phyloP scores from a whole-genome alignment of 2,888 invertebrate genomes.

The Heliconius sara region DNA sequence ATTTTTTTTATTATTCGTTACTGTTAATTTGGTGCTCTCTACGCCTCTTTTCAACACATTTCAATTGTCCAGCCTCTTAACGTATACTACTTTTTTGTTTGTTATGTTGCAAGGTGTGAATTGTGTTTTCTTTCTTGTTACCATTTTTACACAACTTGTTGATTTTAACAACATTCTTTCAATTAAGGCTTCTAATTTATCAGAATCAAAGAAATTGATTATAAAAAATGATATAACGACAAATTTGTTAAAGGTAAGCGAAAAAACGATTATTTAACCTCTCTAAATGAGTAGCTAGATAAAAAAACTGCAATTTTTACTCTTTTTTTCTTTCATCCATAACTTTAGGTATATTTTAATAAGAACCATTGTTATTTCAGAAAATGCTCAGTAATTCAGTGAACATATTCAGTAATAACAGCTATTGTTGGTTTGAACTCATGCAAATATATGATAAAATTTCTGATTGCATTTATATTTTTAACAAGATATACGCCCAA shows the following conservation, averaged over 20 bases:
- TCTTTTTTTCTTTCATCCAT: neutral
- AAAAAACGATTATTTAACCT: neutral
- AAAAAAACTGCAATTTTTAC: neutral
- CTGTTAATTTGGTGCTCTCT: slow-evolving; percentile 49
- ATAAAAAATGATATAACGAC: slow-evolving; percentile 49
- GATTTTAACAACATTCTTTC: slow-evolving; percentile 57
- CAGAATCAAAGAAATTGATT: slow-evolving; percentile 48
- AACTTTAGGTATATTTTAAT: slow-evolving; percentile 21
- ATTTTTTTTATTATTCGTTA: slow-evolving; percentile 51
- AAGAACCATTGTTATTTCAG: slow-evolving; percentile 49
- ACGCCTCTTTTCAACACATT: slow-evolving; percentile 54
- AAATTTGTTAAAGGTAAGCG: slow-evolving; percentile 54
- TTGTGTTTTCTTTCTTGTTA: slow-evolving; percentile 55
- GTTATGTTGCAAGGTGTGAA: slow-evolving; percentile 61
- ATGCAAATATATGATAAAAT: slow-evolving; percentile 72
- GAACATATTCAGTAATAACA: slow-evolving; percentile 45
- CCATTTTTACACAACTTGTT: slow-evolving; percentile 57
- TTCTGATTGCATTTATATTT: slow-evolving; percentile 62
- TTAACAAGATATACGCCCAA: slow-evolving; percentile 64
- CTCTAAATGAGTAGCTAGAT: neutral
- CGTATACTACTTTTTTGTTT: slow-evolving; percentile 55
- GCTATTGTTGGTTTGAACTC: slow-evolving; percentile 66
- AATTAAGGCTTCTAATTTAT: slow-evolving; percentile 50
- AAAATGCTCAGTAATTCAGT: slow-evolving; percentile 49
- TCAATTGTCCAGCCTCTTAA: slow-evolving; percentile 33